Evolutionary conservation across 64 coral and sea anemone genomes (phyloP).

Genomic region (Pocillopora verrucosa): DNA sequence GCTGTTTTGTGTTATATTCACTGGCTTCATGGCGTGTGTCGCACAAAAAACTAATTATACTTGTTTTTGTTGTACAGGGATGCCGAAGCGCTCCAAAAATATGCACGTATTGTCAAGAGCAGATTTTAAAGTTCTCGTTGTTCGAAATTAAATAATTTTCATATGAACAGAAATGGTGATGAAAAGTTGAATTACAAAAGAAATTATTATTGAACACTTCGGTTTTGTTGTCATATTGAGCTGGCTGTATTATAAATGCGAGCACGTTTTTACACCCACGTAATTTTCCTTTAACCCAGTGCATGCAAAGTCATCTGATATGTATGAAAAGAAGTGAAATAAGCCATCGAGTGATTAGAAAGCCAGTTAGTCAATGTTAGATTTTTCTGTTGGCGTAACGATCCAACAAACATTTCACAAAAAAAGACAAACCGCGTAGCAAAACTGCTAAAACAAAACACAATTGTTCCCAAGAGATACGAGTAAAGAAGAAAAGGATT

Average conservation of each 20-base stretch:
- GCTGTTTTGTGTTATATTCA: conserved; percentile 35
- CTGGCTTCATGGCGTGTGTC: not conserved
- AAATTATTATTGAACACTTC: not conserved
- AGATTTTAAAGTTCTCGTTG: conserved; percentile 11
- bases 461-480: conserved; percentile 16
- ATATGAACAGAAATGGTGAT: conserved; percentile 22
- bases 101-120: not conserved
- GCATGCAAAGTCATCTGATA: not conserved
- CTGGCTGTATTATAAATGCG: not conserved
- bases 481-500: conserved; percentile 9
- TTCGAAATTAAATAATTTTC: conserved; percentile 33
- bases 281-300: not conserved
- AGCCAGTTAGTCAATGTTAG: not conserved
- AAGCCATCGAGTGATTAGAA: not conserved
- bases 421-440: not conserved
- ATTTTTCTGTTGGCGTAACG: not conserved
- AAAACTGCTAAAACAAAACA: not conserved
- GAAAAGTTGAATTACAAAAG: conserved; percentile 6
- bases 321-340: too few relatives aligned
- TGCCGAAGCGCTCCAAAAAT: not conserved
- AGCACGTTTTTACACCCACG: conserved; percentile 27
- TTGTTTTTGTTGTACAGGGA: conserved; percentile 8
- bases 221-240: conserved; percentile 1
- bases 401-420: not conserved
- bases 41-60: not conserved